Base-by-base conservation (phyloP, 1,140 invertebrate species). In the Babylonia areolata region DNA sequence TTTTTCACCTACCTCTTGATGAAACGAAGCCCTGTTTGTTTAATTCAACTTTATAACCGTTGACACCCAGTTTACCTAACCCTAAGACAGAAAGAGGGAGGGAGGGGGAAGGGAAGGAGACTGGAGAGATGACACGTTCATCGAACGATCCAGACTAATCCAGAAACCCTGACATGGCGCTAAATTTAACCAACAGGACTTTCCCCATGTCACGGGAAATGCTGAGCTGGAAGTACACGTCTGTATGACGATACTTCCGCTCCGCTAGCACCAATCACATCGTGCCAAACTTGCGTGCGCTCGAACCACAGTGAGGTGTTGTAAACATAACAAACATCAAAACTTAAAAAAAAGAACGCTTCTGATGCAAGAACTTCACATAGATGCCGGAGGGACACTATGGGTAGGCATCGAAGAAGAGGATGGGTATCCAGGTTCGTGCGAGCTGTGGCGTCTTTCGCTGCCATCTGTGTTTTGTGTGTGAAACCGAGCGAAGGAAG, bases 351-450 rank as follows among this genome's bases (percentile, higher is more conserved):
- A n/a, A 28, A 69, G 20, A 31, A 40, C 40, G 64, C 33, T 35
- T 31, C 82, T 84, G 81, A 82, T 84, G 85, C 81, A 86, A 83
- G 64, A 58, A 79, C 37, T 77, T 58, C n/a, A 40, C 35, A 82
- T 31, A 23, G 42, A 73, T 81, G 31, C 64, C 31, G 58, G 20
- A 40, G 31, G 11, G 35, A 75, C 46, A 86, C 39, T 20, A 90
- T 91, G 90, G 90, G 91, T 79, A 88, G 87, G 85, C 86, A 77
- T 69, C 85, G 86, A 54, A 81, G 64, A 40, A 89, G 81, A 64
- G 88, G 88, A 89, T 91, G 90, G 90, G 87, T 89, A 51, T 87
- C 88, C 12, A 87, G 87, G 51, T 77, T 90, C 58, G 64, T 89
- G 31, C 87, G 88, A 82, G 90, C 91, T 81, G 87, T 88, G 23